Evolutionary conservation across 2,888 invertebrate genomes (phyloP).

Genomic region (Plebejus anna): DNA sequence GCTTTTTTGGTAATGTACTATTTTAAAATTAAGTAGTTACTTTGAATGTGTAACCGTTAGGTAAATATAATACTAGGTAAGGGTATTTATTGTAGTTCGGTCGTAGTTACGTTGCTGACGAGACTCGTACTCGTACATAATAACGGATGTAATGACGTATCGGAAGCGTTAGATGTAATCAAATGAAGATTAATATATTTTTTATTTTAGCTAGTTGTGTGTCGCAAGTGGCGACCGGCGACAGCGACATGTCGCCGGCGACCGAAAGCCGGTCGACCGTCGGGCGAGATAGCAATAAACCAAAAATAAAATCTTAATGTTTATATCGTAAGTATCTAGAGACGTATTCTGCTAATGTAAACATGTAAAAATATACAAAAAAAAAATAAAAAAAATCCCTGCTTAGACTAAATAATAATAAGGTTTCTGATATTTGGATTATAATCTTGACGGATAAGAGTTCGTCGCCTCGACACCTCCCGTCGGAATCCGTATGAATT

Average conservation of each 20-base stretch:
- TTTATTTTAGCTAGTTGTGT: slow-evolving; percentile 79
- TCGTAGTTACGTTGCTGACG: slow-evolving; percentile 74
- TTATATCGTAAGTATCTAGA: slow-evolving; percentile 72
- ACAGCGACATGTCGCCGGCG: slow-evolving; percentile 52
- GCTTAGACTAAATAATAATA: slow-evolving; percentile 73
- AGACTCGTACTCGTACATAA: slow-evolving; percentile 71
- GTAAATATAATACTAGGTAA: slow-evolving; percentile 72
- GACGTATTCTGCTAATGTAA: slow-evolving; percentile 76
- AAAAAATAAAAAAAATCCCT: slow-evolving; percentile 70
- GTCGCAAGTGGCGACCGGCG: slow-evolving; percentile 58
- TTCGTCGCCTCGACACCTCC: neutral
- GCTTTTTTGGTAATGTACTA: slow-evolving; percentile 79
- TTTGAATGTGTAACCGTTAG: slow-evolving; percentile 77
- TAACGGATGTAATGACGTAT: slow-evolving; percentile 72
- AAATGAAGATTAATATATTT: slow-evolving; percentile 75
- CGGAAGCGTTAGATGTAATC: slow-evolving; percentile 70
- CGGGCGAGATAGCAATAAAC: slow-evolving; percentile 77
- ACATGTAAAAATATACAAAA: slow-evolving; percentile 72
- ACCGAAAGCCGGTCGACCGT: slow-evolving; percentile 48
- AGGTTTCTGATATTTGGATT: slow-evolving; percentile 72
- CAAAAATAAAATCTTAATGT: slow-evolving; percentile 77
- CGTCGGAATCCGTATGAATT: slow-evolving; percentile 64
- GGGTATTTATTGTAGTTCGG: slow-evolving; percentile 78
- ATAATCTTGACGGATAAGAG: slow-evolving; percentile 64
- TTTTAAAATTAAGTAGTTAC: slow-evolving; percentile 75